A percentile compares a stretch with the other conserved stretches of the same genome.
phyloP scores from a whole-genome alignment of 2,113 vertebrate species.

The Pao palembangensis region DNA sequence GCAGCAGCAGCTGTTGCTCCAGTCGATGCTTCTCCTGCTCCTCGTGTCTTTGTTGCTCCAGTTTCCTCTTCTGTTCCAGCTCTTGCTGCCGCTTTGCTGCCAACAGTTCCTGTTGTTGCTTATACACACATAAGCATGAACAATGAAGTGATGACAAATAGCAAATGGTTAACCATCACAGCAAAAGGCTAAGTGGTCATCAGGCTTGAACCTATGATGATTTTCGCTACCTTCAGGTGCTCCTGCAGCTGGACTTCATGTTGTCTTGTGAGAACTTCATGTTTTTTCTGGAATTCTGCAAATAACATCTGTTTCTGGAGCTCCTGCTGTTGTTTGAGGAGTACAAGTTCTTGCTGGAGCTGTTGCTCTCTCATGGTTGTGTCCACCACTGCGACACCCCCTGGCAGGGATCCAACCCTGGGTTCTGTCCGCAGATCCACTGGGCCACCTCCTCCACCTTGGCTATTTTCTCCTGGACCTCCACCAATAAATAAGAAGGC shows the following conservation, averaged over 20 bases:
- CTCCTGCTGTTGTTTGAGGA: slow-evolving; percentile 93
- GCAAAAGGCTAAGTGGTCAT: too few relatives aligned
- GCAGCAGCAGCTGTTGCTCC: slow-evolving; percentile 67
- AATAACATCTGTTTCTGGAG: slow-evolving; percentile 94
- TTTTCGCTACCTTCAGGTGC: slow-evolving; percentile 84
- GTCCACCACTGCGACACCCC: slow-evolving; percentile 64
- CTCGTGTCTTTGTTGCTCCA: slow-evolving; percentile 65
- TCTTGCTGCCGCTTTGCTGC: slow-evolving; percentile 68
- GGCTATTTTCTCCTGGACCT: slow-evolving; percentile 44
- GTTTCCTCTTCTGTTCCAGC: slow-evolving; percentile 67
- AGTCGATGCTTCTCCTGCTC: slow-evolving; percentile 69
- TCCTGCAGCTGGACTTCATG: slow-evolving; percentile 95
- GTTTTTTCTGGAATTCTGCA: slow-evolving; percentile 94
- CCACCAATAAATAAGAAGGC: slow-evolving; percentile 22
- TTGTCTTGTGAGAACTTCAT: slow-evolving; percentile 89
- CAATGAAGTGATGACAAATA: neutral
- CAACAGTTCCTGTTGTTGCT: slow-evolving; percentile 73
- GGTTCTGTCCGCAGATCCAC: slow-evolving; percentile 82
- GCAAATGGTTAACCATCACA: too few relatives aligned
- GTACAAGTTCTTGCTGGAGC: slow-evolving; percentile 87
- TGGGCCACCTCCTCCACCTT: slow-evolving; percentile 67
- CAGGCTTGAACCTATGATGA: neutral
- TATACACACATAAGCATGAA: slow-evolving; percentile 26
- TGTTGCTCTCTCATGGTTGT: slow-evolving; percentile 83
- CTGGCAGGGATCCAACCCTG: slow-evolving; percentile 60